Base-by-base conservation (phyloP, 2,113 vertebrate genomes). In the Chaenocephalus aceratus region DNA sequence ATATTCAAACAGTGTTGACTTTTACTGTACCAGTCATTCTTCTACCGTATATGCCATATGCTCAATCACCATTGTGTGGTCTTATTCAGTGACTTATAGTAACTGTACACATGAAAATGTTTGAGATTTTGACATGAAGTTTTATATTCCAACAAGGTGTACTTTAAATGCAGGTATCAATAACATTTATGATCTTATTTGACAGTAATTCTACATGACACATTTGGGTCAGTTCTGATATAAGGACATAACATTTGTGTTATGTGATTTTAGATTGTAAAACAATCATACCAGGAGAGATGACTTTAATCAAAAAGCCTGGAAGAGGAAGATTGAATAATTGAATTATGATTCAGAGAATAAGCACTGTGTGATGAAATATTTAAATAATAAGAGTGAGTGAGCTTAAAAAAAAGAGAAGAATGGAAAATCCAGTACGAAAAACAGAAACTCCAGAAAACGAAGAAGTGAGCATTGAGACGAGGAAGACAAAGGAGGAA, bases 401-500 rank as follows among this genome's bases (percentile, higher is more conserved):
- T 52, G 18, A 21, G 12, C 4, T 30, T 30, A 49, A 51, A 51
- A 21, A 21, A 44, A 46, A 14, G 2, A 61, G 58, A 41, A 48
- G 61, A 30, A 53, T 56, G 41, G 57, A 64, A 2, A 2, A 65
- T 46, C 57, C 16, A 53, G 23, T 13, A 10, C 1, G n/a, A 16
- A 65, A 58, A 62, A 41, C 26, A 23, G 6, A 48, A 57, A 70
- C 16, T 66, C 48, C n/a, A 44, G 54, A 60, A 69, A 83, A 67
- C 72, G n/a, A 58, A 75, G 67, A 77, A 57, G 63, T 60, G 56
- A 77, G 54, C 66, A 79, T 56, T 34, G 53, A 72, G 69, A 72
- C 21, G 18, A 58, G 59, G 58, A 34, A 77, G 58, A 80, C 49
- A 74, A 77, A 77, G 36, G 53, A 16, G 46, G 53, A 56, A 69